A percentile compares a stretch with the other conserved stretches of the same genome.
These are phyloP conservation scores for Cephus spinipes DNA, from an alignment of 2,888 invertebrate genomes.

Conservation along the genomic window DNA sequence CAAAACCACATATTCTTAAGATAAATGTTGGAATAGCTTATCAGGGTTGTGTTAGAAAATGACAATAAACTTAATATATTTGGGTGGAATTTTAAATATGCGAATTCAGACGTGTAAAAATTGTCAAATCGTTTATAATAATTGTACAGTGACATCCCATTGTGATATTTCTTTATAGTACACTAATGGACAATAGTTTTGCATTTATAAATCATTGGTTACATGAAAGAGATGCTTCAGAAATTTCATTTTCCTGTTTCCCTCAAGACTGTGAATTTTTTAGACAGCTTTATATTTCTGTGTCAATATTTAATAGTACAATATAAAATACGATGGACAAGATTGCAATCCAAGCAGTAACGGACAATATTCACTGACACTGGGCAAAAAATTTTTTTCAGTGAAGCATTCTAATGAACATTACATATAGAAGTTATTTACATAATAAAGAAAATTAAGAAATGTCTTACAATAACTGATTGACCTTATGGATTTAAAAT, in stretches of 20 bases:
- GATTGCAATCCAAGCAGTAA: background rate
- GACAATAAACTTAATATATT: background rate
- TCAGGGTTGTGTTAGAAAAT: no score
- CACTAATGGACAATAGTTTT: background rate
- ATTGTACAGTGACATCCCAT: background rate
- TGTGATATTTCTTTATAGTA: background rate
- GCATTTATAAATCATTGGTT: background rate
- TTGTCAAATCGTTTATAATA: background rate
- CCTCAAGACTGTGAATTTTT: background rate
- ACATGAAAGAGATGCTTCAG: background rate
- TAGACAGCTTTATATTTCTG: background rate
- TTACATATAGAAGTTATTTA: background rate
- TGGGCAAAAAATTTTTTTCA: background rate
- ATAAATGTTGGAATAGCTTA: no score
- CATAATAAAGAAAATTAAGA: background rate
- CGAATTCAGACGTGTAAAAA: background rate
- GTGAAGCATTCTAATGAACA: background rate
- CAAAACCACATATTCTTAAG: background rate
- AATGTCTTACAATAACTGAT: background rate
- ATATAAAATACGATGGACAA: background rate
- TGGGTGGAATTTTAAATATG: background rate
- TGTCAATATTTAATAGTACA: background rate
- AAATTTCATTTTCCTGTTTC: background rate
- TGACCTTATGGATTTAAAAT: background rate
- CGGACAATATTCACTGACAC: background rate